phyloP scores from a whole-genome alignment of 2,797 vertebrate genomes.

The Eurystomus glaucurus region DNA sequence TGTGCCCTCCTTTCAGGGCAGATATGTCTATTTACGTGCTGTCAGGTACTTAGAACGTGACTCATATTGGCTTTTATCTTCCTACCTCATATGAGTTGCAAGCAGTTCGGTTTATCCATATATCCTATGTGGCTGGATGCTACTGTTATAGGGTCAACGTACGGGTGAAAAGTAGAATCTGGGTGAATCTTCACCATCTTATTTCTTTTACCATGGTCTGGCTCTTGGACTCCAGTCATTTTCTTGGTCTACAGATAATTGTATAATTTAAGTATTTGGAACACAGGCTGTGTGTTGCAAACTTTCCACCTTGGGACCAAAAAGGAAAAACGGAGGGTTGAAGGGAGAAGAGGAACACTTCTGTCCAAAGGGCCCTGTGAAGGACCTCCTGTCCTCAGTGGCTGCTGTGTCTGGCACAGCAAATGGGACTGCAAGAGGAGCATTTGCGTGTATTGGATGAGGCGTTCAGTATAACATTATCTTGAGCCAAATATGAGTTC shows the following conservation, averaged over 20 bases:
- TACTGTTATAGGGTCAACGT: rapidly evolving
- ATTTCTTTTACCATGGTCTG: not conserved
- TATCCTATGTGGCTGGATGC: not conserved
- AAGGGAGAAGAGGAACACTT: not conserved
- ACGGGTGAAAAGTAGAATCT: not conserved
- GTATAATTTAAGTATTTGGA: not conserved
- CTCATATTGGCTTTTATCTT: not conserved
- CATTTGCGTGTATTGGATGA: rapidly evolving
- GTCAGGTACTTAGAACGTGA: rapidly evolving
- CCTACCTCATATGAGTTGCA: not conserved
- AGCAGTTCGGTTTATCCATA: not conserved
- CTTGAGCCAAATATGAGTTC: not conserved
- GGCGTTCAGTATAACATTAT: rapidly evolving
- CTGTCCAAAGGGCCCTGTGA: not conserved
- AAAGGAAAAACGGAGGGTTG: not conserved
- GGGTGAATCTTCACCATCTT: not conserved
- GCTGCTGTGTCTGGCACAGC: not conserved
- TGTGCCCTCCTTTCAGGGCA: not conserved
- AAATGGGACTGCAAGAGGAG: rapidly evolving
- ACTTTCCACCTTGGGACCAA: not conserved
- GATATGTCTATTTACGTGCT: not conserved
- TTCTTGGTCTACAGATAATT: not conserved
- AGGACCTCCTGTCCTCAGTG: not conserved
- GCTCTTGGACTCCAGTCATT: not conserved
- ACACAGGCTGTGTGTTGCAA: not conserved